Evolutionary conservation across 2,797 vertebrate species (phyloP).

Genomic region (Lacerta viridis): DNA sequence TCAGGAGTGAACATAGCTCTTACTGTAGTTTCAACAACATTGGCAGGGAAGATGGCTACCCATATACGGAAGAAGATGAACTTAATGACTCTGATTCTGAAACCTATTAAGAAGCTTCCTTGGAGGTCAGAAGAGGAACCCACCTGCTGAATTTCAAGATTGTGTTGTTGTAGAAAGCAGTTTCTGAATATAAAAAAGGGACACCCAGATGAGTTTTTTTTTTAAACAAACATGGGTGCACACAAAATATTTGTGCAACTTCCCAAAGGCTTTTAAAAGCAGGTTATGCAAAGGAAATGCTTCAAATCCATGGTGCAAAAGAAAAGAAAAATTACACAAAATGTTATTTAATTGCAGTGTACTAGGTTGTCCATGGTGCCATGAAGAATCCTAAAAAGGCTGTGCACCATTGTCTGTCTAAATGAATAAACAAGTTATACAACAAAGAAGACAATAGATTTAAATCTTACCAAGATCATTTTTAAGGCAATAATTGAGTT

Average conservation of each 20-base stretch:
- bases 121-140: slow-evolving; percentile 49
- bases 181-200: slow-evolving; percentile 57
- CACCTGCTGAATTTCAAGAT: slow-evolving; percentile 64
- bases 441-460: slow-evolving; percentile 76
- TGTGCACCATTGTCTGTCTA: slow-evolving; percentile 75
- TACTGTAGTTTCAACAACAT: slow-evolving; percentile 98
- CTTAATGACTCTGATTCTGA: slow-evolving; percentile 98
- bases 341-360: slow-evolving; percentile 74
- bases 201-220: slow-evolving; percentile 54
- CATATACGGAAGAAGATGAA: slow-evolving; percentile 91
- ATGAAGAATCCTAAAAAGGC: slow-evolving; percentile 81
- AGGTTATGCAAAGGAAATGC: slow-evolving; percentile 80
- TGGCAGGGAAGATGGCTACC: slow-evolving; percentile 90
- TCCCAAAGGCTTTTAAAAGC: slow-evolving; percentile 76
- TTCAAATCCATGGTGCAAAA: slow-evolving; percentile 74
- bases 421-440: slow-evolving; percentile 72
- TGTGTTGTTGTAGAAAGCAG: slow-evolving; percentile 70
- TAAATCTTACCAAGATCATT: slow-evolving; percentile 78
- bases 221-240: slow-evolving; percentile 61
- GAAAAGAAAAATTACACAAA: slow-evolving; percentile 35
- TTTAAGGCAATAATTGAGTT: slow-evolving; percentile 87
- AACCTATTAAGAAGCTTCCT: slow-evolving; percentile 88
- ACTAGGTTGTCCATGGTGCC: slow-evolving; percentile 80
- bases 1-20: slow-evolving; percentile 91
- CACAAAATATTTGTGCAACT: slow-evolving; percentile 64